Conservation (phyloP, 2,113 vertebrate species). For the Lycaon pictus region DNA sequence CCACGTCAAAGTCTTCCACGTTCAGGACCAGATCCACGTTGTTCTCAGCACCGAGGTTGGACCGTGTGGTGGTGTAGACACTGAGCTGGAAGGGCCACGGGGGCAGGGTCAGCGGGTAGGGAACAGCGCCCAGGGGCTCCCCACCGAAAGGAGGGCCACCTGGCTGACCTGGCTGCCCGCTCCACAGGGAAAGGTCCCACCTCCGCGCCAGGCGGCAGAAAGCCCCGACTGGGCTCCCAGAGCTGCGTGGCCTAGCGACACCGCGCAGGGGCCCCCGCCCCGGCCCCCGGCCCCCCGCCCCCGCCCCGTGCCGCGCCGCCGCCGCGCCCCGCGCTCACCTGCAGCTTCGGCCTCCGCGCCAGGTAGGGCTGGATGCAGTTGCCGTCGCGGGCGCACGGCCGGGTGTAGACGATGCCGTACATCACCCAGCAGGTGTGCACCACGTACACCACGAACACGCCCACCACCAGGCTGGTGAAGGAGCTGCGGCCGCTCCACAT, state of each 20-base stretch:
- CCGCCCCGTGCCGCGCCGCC: neutral
- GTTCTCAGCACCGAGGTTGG: conserved; percentile 89
- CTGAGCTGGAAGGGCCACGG: conserved; percentile 90
- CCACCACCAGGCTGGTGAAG: conserved; percentile 95
- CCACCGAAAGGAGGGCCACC: neutral
- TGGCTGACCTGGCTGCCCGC: no score
- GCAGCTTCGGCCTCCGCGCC: conserved; percentile 92
- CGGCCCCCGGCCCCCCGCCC: neutral
- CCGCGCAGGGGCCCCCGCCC: neutral
- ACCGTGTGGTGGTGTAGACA: conserved; percentile 94
- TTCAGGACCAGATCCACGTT: conserved; percentile 94
- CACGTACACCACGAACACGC: conserved; percentile 96
- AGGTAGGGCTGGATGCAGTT: conserved; percentile 94
- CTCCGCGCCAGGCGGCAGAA: no score
- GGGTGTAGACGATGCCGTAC: conserved; percentile 97
- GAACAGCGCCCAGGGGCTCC: no score
- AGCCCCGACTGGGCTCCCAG: no score
- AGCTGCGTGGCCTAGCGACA: no score
- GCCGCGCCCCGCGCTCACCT: conserved; percentile 86
- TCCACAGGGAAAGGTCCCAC: no score
- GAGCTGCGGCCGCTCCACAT: conserved; percentile 91
- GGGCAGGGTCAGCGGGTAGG: no score
- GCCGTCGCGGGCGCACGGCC: conserved; percentile 89
- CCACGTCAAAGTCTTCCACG: conserved; percentile 95
- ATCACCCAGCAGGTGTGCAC: conserved; percentile 99